phyloP scores from a whole-genome alignment of 2,797 vertebrate genomes.

The Novumbra hubbsi region DNA sequence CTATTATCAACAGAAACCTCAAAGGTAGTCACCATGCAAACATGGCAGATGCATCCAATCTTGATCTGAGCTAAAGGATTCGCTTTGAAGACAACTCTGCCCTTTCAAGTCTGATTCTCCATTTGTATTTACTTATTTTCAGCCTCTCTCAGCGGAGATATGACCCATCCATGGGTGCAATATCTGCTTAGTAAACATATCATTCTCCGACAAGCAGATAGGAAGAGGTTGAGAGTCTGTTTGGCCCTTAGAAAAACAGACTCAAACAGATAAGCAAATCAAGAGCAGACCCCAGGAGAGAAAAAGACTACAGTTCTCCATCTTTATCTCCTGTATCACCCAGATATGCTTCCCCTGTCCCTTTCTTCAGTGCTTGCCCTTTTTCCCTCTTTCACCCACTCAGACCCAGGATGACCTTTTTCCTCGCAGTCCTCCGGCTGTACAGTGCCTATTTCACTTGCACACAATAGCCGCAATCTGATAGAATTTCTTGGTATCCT shows the following conservation, averaged over 20 bases:
- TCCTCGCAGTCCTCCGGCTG: not conserved
- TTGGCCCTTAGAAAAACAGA: constrained; percentile 44
- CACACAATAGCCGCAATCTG: not conserved
- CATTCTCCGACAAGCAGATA: constrained; percentile 50
- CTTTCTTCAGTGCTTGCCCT: not conserved
- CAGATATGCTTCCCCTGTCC: constrained; percentile 21
- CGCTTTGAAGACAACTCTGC: constrained; percentile 39
- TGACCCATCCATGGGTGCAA: constrained; percentile 31
- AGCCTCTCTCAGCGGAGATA: constrained; percentile 38
- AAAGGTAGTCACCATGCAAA: constrained; percentile 48
- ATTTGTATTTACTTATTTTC: constrained; percentile 36
- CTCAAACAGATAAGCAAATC: constrained; percentile 54
- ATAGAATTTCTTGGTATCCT: not conserved
- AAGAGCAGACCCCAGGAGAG: constrained; percentile 34
- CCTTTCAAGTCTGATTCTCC: constrained; percentile 14
- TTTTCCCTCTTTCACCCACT: not conserved
- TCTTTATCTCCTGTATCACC: constrained; percentile 41
- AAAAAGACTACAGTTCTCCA: constrained; percentile 12
- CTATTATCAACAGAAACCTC: constrained; percentile 53
- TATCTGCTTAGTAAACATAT: constrained; percentile 50
- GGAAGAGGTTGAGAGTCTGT: constrained; percentile 34
- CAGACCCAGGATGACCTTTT: not conserved
- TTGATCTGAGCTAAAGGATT: constrained; percentile 45
- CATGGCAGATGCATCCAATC: constrained; percentile 41
- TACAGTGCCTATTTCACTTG: not conserved